Percentiles rank a stretch among this genome's conserved stretches.
These are phyloP conservation scores for Bugulina stolonifera DNA, from an alignment of 2,888 invertebrate genomes.

Conservation along the genomic window DNA sequence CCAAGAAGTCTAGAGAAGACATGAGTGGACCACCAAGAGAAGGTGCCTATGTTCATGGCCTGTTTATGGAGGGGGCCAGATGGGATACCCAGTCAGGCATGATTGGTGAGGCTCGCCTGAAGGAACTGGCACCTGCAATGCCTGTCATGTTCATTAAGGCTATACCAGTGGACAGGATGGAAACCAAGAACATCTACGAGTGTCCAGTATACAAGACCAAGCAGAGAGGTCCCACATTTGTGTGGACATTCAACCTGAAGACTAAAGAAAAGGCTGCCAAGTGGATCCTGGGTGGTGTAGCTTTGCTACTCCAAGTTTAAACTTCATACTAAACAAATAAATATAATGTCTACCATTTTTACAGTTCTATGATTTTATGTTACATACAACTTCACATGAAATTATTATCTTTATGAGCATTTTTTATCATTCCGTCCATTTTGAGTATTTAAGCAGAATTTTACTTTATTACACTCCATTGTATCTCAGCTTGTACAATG, in stretches of 20 bases:
- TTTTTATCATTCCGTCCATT: too few relatives aligned
- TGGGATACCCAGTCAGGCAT: conserved; percentile 88
- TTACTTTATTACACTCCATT: too few relatives aligned
- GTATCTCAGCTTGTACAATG: too few relatives aligned
- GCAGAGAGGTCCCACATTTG: conserved; percentile 85
- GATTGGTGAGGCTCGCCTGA: conserved; percentile 84
- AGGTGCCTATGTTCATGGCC: conserved; percentile 87
- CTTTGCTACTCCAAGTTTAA: conserved; percentile 78
- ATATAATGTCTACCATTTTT: too few relatives aligned
- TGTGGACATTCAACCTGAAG: conserved; percentile 94
- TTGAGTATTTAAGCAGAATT: too few relatives aligned
- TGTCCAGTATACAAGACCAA: conserved; percentile 94
- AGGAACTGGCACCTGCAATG: conserved; percentile 86
- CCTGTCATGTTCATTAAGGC: conserved; percentile 86
- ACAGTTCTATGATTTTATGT: too few relatives aligned
- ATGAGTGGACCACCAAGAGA: conserved; percentile 73
- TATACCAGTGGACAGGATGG: conserved; percentile 77
- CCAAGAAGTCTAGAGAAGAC: conserved; percentile 91
- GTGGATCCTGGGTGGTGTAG: conserved; percentile 92
- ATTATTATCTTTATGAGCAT: too few relatives aligned
- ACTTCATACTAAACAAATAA: not conserved
- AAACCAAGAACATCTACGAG: conserved; percentile 85
- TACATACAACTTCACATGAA: too few relatives aligned
- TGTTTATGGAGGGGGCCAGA: conserved; percentile 86
- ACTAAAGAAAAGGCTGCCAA: conserved; percentile 90